A percentile compares a stretch with the other conserved stretches of the same genome.
phyloP scores from a whole-genome alignment of 2,113 vertebrate genomes.

The Oryzias javanicus region DNA sequence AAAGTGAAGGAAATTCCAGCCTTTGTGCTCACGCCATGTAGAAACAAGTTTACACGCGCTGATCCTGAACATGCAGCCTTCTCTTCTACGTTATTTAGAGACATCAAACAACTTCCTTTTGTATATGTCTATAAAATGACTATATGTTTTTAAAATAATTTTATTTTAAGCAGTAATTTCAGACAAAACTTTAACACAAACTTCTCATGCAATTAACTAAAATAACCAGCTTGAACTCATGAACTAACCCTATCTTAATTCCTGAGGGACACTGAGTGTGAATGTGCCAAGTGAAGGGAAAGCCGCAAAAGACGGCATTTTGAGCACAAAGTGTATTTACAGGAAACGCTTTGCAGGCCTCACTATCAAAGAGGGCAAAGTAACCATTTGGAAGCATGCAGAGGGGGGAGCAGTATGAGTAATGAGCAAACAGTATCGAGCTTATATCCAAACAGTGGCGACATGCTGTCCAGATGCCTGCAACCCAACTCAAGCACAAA shows the following conservation, averaged over 20 bases:
- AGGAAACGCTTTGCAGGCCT: slow-evolving; percentile 31
- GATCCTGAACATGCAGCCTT: slow-evolving; percentile 18
- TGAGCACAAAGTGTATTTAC: not conserved
- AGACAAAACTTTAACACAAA: too few relatives aligned
- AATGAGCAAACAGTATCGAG: slow-evolving; percentile 58
- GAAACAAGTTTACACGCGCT: slow-evolving; percentile 53
- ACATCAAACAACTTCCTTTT: too few relatives aligned
- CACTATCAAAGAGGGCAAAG: slow-evolving; percentile 41
- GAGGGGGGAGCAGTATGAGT: slow-evolving; percentile 39
- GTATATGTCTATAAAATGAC: too few relatives aligned
- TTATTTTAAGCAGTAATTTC: too few relatives aligned
- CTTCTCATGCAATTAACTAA: too few relatives aligned
- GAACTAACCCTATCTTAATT: too few relatives aligned
- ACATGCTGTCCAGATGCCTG: slow-evolving; percentile 18
- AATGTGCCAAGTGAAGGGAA: not conserved
- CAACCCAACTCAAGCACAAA: slow-evolving; percentile 23
- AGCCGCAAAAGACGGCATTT: not conserved
- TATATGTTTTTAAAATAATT: too few relatives aligned
- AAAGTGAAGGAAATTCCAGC: slow-evolving; percentile 58
- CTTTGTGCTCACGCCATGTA: slow-evolving; percentile 44
- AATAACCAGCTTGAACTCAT: too few relatives aligned
- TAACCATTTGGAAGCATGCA: slow-evolving; percentile 49
- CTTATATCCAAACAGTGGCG: slow-evolving; percentile 50
- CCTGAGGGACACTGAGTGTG: not conserved
- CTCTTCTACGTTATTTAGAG: too few relatives aligned